Conservation (phyloP, 2,797 vertebrate genomes). For the Agapornis canus region DNA sequence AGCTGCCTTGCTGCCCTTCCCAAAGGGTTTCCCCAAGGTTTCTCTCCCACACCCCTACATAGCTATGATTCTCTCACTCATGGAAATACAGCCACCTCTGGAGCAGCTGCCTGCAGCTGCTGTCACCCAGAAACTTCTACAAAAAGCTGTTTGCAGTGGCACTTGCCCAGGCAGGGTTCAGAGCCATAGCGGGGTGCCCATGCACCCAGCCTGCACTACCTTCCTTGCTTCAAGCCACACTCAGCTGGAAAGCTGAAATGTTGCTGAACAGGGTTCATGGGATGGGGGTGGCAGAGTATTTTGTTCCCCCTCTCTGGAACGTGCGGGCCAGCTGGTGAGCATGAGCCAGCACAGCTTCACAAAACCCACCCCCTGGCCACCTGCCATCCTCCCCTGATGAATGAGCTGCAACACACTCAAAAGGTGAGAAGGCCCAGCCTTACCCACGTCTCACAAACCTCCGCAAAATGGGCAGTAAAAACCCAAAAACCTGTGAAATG, state of each 20-base stretch:
- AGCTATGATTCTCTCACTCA: background rate
- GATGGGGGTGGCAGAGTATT: background rate
- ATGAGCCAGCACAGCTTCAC: background rate
- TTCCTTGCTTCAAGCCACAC: background rate
- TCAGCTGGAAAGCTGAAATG: background rate
- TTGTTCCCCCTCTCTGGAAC: background rate
- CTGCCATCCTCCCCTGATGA: background rate
- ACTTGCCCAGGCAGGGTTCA: background rate
- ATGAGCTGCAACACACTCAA: constrained; percentile 25
- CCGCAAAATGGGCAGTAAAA: background rate
- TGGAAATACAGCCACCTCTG: background rate
- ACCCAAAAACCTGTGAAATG: background rate
- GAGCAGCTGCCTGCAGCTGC: background rate
- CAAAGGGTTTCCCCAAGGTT: background rate
- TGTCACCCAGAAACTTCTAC: background rate
- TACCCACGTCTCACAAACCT: background rate
- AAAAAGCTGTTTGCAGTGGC: background rate
- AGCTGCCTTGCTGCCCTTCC: rapidly evolving
- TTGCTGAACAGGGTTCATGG: background rate
- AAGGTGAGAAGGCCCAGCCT: constrained; percentile 37
- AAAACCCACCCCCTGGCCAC: background rate
- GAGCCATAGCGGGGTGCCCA: background rate
- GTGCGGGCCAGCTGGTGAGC: rapidly evolving
- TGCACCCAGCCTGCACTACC: background rate
- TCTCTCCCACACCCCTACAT: background rate